Evolutionary conservation across 2,113 vertebrate species (phyloP).

Genomic region (Fukomys damarensis): DNA sequence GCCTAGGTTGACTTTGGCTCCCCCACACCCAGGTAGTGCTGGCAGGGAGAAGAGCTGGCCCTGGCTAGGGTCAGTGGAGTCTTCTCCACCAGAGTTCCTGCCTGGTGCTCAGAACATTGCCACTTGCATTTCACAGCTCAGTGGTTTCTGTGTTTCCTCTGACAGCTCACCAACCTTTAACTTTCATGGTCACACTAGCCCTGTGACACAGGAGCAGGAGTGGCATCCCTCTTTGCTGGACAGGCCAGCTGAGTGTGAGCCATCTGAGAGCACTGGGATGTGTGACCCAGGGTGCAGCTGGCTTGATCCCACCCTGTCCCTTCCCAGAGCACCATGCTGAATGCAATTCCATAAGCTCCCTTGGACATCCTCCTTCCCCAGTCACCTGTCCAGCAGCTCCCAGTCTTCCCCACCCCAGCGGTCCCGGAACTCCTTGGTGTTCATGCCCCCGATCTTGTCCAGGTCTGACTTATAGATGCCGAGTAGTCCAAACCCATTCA

Average conservation of each 20-base stretch:
- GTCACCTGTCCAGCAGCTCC: constrained; percentile 97
- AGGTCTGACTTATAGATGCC: constrained; percentile 98
- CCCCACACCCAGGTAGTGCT: not conserved
- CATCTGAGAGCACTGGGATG: not conserved
- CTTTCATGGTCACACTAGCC: not conserved
- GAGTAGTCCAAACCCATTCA: constrained; percentile 96
- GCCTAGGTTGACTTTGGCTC: not conserved
- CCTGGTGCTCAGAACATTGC: not conserved
- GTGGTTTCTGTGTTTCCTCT: not conserved
- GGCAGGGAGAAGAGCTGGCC: accelerated
- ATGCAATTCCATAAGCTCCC: not conserved
- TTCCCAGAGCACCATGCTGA: not conserved
- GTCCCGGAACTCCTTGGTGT: constrained; percentile 93
- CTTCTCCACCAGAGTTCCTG: not conserved
- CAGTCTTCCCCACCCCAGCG: constrained; percentile 99
- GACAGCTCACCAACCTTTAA: not conserved
- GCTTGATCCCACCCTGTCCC: not conserved
- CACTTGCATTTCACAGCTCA: not conserved
- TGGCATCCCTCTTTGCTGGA: too few relatives aligned
- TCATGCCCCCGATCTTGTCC: constrained; percentile 95
- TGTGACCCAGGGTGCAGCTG: not conserved
- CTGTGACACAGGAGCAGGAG: not conserved
- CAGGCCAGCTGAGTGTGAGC: not conserved
- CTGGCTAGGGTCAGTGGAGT: too few relatives aligned
- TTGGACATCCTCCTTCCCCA: not conserved